Base-by-base conservation (phyloP, 2,888 invertebrate genomes). In the Cantharis rufa region DNA sequence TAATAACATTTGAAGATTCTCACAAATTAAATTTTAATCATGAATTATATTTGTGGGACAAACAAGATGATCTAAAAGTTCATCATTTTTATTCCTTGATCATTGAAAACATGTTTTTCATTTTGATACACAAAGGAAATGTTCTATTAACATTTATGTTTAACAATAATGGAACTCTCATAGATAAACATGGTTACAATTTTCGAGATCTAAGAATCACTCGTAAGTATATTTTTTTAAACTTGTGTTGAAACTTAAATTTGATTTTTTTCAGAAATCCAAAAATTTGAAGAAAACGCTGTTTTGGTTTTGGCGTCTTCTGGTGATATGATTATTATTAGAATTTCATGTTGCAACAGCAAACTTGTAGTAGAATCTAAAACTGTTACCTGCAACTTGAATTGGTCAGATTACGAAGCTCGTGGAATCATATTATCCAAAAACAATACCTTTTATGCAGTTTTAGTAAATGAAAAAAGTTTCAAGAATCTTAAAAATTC, bases 401-500 rank as follows among this genome's bases (percentile, higher is more conserved):
- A 87, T 78, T 81, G 81, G 73, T 79, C 80, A 15, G 82, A 82
- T 68, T 84, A 83, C 71, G 79, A 83, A 66, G 82, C 84, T 24
- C 84, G 86, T 74, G 87, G 87, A 4, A 83, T 85, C 61, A 79
- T 86, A 74, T 80, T 83, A 62, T 85, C 87, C 0, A 82, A 80
- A 70, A 87, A 86, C 80, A 83, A 81, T 77, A 82, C 85, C 9
- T 81, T 86, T 32, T 79, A 84, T 72, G 84, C 83, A 1, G 69
- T 87, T 18, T 27, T 87, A 15, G 80, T 83, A 11, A 81, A 82
- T 74, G 85, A 86, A 10, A 84, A 83, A 75, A 83, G 83, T 74
- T 74, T 84, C 21, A 80, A 82, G 63, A 80, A 84, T 76, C 78
- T 83, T 5, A 79, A 80, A 10, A 83, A 80, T 78, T 77, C 81